phyloP scores from a whole-genome alignment of 2,113 vertebrate genomes.

The Chlorocebus sabaeus region DNA sequence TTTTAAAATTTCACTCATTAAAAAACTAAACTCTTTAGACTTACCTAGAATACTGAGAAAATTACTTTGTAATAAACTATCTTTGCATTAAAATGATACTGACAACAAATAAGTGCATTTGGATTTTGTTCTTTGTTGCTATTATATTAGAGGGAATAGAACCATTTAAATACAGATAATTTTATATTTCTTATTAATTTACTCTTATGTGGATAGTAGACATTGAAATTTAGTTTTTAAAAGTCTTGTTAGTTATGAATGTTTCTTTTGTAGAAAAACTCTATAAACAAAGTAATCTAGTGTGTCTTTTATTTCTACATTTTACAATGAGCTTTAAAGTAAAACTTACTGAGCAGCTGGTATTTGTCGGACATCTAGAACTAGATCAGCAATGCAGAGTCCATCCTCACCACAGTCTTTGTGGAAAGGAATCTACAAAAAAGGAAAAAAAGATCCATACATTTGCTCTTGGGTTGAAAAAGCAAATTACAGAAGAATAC shows the following conservation, averaged over 20 bases:
- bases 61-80: neutral
- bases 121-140: neutral
- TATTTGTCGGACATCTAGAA: conserved; percentile 84
- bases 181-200: neutral
- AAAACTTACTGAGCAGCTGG: conserved; percentile 81
- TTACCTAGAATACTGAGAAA: neutral
- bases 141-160: neutral
- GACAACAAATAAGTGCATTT: neutral
- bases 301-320: neutral
- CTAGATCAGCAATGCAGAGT: conserved; percentile 89
- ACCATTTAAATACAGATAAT: neutral
- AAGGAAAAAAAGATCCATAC: neutral
- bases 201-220: neutral
- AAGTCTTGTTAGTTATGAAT: neutral
- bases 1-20: neutral
- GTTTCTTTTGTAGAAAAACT: conserved; percentile 4
- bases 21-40: neutral
- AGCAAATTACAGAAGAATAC: neutral
- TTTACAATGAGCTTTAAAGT: neutral
- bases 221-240: conserved; percentile 1
- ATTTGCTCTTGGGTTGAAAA: neutral
- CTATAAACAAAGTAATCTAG: neutral
- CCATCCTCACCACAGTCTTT: conserved; percentile 94
- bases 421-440: conserved; percentile 89
- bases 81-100: neutral